Evolutionary conservation across 2,888 invertebrate genomes (phyloP), one percentile per base, ranked within the genome.

Genomic region (Cryptosula pallasiana): DNA sequence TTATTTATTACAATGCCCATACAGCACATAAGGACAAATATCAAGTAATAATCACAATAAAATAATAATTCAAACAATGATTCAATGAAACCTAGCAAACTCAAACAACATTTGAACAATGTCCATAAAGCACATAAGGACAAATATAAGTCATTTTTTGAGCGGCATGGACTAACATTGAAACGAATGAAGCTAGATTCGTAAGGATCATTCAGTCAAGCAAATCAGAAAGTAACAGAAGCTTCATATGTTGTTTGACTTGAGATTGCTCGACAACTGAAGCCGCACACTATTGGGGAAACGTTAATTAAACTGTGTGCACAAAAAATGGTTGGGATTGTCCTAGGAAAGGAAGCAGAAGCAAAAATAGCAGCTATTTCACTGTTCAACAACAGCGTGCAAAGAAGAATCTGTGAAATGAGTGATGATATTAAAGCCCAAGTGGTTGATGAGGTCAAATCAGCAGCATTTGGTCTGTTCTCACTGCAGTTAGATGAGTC

Each of bases 351-450:
- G 9, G 72, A 72, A 72, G 9, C 72, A 25, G 25, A 27, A 27
- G 72, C 23, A n/a, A 36, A 72, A 72, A 72, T 72, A 25, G 27
- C 23, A 20, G 16, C 45, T 13, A 72, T 72, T 34, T 16, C 72
- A 13, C 35, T 72, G 25, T 72, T 72, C 5, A 72, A 72, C 25
- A 32, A 72, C 35, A 72, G 73, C 34, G 72, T 72, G 23, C 71
- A 55, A 16, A 72, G 72, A 35, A 72, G 72, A 23, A 73, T 72
- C n/a, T 13, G 23, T 32, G 35, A 72, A 29, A 73, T 72, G 72
- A 73, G 72, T 34, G 29, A 23, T 73, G 72, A 73, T 72, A 72
- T 72, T 2, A 32, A 72, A 72, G 34, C 72, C n/a, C 58, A 58
- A 27, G 58, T 58, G 25, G 35, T 35, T 27, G 23, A 29, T 35